phyloP scores from a whole-genome alignment of 30 jellyfish, hydroid and myxozoan species.

The Hydractinia echinata region DNA sequence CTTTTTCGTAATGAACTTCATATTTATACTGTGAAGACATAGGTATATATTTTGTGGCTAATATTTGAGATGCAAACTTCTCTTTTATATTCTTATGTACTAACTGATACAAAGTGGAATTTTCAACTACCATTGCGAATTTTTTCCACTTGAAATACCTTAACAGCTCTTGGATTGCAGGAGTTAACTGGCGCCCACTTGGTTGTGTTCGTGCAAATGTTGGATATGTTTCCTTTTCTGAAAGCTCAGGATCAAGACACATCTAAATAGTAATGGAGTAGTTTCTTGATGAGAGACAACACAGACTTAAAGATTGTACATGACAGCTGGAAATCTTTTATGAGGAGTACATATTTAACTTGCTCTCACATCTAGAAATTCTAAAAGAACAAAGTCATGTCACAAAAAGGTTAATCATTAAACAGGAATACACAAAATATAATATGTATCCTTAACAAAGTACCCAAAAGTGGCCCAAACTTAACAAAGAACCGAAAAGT shows the following conservation, averaged over 20 bases:
- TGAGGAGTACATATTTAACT: no score
- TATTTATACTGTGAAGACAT: constrained; percentile 61
- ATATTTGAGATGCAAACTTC: constrained; percentile 38
- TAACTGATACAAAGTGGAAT: constrained; percentile 41
- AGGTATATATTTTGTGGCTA: constrained; percentile 45
- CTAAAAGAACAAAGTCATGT: no score
- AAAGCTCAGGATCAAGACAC: constrained; percentile 66
- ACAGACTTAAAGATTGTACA: not conserved
- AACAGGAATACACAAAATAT: no score
- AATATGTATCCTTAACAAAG: no score
- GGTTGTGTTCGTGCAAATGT: constrained; percentile 83
- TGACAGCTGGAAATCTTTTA: no score
- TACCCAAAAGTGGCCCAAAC: no score
- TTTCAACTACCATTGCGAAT: constrained; percentile 64
- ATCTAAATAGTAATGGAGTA: constrained; percentile 36
- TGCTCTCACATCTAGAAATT: no score
- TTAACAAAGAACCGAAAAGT: no score
- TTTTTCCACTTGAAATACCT: constrained; percentile 58
- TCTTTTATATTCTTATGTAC: constrained; percentile 55
- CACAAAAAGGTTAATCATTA: no score
- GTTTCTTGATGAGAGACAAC: not conserved
- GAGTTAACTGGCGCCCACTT: constrained; percentile 71
- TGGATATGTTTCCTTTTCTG: constrained; percentile 34
- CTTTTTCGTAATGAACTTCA: constrained; percentile 41
- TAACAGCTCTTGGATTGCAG: constrained; percentile 60